Evolutionary conservation across 1,140 invertebrate species (phyloP).

Genomic region (Listronotus bonariensis): DNA sequence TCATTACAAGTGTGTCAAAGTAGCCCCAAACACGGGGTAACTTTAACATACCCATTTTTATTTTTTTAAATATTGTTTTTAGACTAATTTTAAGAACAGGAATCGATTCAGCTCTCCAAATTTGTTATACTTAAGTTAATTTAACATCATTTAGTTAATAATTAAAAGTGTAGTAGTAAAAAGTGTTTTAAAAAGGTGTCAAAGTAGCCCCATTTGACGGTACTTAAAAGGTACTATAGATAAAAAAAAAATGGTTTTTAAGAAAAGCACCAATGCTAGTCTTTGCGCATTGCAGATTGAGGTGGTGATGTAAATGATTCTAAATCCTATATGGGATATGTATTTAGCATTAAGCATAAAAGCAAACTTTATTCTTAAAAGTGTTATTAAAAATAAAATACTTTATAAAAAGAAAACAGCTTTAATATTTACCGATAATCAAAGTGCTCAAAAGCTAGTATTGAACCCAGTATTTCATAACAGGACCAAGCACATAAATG

Average conservation of each 20-base stretch:
- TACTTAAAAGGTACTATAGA: conserved; percentile 54
- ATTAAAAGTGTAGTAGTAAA: too few relatives aligned
- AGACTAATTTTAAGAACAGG: too few relatives aligned
- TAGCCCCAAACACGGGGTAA: too few relatives aligned
- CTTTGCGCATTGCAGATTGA: conserved; percentile 42
- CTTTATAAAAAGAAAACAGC: not conserved
- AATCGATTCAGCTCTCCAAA: too few relatives aligned
- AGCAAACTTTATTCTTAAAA: not conserved
- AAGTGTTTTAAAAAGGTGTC: too few relatives aligned
- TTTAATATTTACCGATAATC: conserved; percentile 6
- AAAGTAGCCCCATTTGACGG: too few relatives aligned
- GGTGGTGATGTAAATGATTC: conserved; percentile 30
- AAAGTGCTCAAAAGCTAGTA: conserved; percentile 1
- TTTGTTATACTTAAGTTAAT: too few relatives aligned
- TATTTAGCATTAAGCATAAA: conserved; percentile 39
- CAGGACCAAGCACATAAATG: conserved; percentile 55
- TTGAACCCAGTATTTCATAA: conserved; percentile 51
- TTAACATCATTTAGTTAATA: too few relatives aligned
- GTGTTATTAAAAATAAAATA: not conserved
- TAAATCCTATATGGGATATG: conserved; percentile 46
- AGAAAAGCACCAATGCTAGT: conserved; percentile 33
- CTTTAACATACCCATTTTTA: too few relatives aligned
- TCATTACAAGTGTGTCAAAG: too few relatives aligned
- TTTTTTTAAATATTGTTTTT: too few relatives aligned
- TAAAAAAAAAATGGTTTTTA: conserved; percentile 4